A percentile compares a stretch with the other conserved stretches of the same genome.
Conservation (phyloP, 23 tunicate species). For the Styela clava region DNA sequence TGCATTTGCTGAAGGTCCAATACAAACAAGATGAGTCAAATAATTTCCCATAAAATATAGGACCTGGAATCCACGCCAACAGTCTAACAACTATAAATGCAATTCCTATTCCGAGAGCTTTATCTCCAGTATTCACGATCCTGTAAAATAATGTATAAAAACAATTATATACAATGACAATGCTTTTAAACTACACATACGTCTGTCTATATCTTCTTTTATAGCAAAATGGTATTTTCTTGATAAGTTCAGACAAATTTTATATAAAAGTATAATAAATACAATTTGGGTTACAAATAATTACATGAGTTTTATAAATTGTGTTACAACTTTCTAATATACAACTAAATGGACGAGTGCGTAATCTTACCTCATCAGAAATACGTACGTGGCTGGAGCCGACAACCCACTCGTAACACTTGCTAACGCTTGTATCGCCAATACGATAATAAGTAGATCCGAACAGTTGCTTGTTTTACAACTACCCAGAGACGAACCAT, state of each 20-base stretch:
- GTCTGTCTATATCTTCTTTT: no score
- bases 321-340: no score
- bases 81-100: conserved; percentile 32
- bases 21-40: conserved; percentile 60
- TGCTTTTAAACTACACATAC: no score
- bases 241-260: no score
- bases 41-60: conserved; percentile 45
- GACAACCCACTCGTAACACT: background rate
- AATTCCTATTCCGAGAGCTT: conserved; percentile 67
- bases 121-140: conserved; percentile 28
- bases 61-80: conserved; percentile 64
- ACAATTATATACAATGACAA: no score
- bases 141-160: background rate
- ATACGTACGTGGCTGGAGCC: background rate
- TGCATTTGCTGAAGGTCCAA: conserved; percentile 49
- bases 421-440: conserved; percentile 2
- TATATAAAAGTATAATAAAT: no score
- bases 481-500: background rate
- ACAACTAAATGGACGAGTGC: no score
- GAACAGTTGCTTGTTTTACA: background rate
- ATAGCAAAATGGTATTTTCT: no score
- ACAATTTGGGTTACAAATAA: no score
- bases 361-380: conserved; percentile 26
- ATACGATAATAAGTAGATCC: background rate
- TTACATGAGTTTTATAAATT: no score